These are phyloP conservation scores for Agrilus planipennis DNA, from an alignment of 1,140 invertebrate species.

Conservation along the genomic window DNA sequence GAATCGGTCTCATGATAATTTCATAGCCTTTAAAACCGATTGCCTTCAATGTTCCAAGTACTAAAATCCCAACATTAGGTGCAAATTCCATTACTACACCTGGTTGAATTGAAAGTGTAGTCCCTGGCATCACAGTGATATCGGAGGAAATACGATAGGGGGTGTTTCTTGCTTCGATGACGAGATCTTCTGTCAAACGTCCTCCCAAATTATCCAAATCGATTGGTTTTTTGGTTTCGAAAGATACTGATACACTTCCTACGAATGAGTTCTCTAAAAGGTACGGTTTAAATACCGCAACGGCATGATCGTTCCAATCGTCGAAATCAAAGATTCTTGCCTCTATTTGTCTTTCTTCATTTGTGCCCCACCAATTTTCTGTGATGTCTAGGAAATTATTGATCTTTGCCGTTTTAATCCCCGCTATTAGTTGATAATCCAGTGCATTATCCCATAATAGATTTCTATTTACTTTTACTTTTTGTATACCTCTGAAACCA, in stretches of 20 bases:
- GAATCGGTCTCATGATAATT: conserved; percentile 72
- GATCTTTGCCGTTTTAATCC: conserved; percentile 75
- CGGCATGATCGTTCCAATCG: conserved; percentile 97
- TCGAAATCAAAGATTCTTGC: conserved; percentile 96
- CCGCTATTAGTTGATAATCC: conserved; percentile 88
- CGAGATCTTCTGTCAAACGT: conserved; percentile 61
- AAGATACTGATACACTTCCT: conserved; percentile 59
- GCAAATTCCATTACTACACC: conserved; percentile 90
- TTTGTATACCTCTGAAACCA: conserved; percentile 88
- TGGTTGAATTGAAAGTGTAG: conserved; percentile 73
- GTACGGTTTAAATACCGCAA: conserved; percentile 82
- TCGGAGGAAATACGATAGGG: conserved; percentile 84
- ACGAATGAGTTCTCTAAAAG: conserved; percentile 64
- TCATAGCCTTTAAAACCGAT: conserved; percentile 64
- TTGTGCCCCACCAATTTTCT: conserved; percentile 95
- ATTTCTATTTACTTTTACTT: conserved; percentile 83
- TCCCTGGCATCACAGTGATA: conserved; percentile 91
- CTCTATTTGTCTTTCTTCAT: conserved; percentile 56
- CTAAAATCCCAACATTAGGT: conserved; percentile 93
- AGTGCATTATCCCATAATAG: conserved; percentile 78
- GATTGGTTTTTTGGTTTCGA: conserved; percentile 38
- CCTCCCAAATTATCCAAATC: conserved; percentile 72
- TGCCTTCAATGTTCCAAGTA: conserved; percentile 83
- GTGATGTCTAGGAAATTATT: conserved; percentile 77
- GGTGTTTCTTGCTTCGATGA: conserved; percentile 47